Percentiles rank a stretch among this genome's conserved stretches.
phyloP scores from a whole-genome alignment of 2,113 vertebrate species.

The Echinops telfairi region DNA sequence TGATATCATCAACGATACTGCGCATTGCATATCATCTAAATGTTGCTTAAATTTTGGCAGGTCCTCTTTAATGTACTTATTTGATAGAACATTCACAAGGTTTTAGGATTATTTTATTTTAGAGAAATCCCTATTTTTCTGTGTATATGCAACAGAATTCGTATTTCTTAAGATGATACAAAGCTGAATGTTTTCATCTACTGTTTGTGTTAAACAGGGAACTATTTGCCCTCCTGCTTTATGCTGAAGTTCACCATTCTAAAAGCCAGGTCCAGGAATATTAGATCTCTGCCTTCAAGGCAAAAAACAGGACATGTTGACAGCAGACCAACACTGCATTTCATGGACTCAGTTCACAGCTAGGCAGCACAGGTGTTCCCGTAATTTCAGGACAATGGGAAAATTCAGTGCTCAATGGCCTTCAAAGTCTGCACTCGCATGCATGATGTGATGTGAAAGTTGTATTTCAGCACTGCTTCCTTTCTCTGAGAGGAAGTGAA shows the following conservation, averaged over 20 bases:
- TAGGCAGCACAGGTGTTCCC: conserved; percentile 63
- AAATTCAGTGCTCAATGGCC: conserved; percentile 22
- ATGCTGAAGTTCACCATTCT: background rate
- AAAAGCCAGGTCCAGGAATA: background rate
- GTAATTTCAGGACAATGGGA: conserved; percentile 46
- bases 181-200: background rate
- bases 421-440: conserved; percentile 34
- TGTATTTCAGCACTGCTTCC: background rate
- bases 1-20: no score
- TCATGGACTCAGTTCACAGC: background rate
- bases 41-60: no score
- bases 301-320: conserved; percentile 39
- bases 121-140: background rate
- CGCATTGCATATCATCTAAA: no score
- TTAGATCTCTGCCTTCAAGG: background rate
- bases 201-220: background rate
- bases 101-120: background rate
- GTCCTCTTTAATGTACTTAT: background rate
- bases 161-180: background rate
- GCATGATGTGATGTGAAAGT: conserved; percentile 38
- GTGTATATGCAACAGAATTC: background rate
- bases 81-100: background rate
- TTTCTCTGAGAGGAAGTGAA: conserved; percentile 24
- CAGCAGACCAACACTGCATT: conserved; percentile 30
- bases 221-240: background rate